phyloP scores from a whole-genome alignment of 2,888 invertebrate species.

The Clivina fossor region DNA sequence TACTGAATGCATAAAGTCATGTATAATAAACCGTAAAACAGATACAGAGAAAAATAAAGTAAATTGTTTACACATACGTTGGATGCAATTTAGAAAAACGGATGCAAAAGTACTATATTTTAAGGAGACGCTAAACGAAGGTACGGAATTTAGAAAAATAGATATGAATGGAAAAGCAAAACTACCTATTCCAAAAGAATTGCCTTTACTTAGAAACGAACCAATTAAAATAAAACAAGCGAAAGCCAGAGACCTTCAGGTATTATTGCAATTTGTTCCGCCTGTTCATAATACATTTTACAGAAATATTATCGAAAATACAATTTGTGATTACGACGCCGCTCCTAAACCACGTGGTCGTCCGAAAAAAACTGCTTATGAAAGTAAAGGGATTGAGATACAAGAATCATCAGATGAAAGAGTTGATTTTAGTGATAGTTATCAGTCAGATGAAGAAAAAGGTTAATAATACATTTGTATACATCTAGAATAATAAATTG shows the following conservation, averaged over 20 bases:
- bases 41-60: constrained; percentile 4
- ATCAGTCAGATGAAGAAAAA: no score
- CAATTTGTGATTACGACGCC: neutral
- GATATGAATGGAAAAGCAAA: neutral
- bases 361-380: neutral
- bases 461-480: no score
- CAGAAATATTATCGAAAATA: no score
- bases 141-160: neutral
- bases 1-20: constrained; percentile 1
- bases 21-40: neutral
- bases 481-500: no score
- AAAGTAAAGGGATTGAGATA: no score
- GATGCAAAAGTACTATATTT: constrained; percentile 2
- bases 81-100: neutral
- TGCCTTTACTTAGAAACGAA: neutral
- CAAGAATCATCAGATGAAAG: no score
- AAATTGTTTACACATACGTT: neutral
- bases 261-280: neutral
- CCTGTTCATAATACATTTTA: no score
- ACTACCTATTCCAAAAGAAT: neutral
- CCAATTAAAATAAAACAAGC: constrained; percentile 1
- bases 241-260: neutral
- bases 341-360: constrained; percentile 1
- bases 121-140: constrained; percentile 1
- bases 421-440: no score